Conservation (phyloP, 2,797 vertebrate species). For the Pseudochirops corinnae region DNA sequence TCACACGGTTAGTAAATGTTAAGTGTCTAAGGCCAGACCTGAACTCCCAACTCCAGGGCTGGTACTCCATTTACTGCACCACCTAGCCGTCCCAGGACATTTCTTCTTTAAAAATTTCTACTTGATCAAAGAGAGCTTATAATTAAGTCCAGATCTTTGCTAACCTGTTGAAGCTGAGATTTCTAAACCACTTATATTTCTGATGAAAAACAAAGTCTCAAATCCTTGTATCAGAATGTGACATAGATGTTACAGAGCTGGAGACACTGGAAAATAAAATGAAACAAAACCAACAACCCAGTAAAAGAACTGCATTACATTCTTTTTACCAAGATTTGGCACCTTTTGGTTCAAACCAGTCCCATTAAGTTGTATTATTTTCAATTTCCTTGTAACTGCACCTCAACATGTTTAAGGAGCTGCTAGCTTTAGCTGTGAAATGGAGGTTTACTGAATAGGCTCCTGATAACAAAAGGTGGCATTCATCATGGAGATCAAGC, state of each 20-base stretch:
- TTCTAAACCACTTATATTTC: neutral
- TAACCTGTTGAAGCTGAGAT: conserved; percentile 4
- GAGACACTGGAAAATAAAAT: neutral
- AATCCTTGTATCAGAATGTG: neutral
- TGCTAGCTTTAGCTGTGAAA: neutral
- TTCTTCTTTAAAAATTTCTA: conserved; percentile 36
- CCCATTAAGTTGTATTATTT: neutral
- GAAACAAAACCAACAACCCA: conserved; percentile 24
- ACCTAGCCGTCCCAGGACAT: neutral
- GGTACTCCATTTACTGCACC: too few relatives aligned
- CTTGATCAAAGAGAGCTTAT: conserved; percentile 3
- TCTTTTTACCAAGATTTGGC: conserved; percentile 15
- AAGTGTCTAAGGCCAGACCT: too few relatives aligned
- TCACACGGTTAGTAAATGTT: too few relatives aligned
- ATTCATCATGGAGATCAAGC: conserved; percentile 13
- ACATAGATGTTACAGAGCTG: neutral
- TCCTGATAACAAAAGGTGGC: neutral
- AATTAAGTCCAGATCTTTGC: conserved; percentile 14
- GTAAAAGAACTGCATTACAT: conserved; percentile 17
- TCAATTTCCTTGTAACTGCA: neutral
- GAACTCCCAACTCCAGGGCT: too few relatives aligned
- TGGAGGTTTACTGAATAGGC: neutral
- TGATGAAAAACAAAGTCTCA: neutral
- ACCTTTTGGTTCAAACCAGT: neutral
- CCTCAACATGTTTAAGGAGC: conserved; percentile 27